A percentile compares a stretch with the other conserved stretches of the same genome.
phyloP scores from a whole-genome alignment of 2,113 vertebrate species.

The Brachirus orientalis region DNA sequence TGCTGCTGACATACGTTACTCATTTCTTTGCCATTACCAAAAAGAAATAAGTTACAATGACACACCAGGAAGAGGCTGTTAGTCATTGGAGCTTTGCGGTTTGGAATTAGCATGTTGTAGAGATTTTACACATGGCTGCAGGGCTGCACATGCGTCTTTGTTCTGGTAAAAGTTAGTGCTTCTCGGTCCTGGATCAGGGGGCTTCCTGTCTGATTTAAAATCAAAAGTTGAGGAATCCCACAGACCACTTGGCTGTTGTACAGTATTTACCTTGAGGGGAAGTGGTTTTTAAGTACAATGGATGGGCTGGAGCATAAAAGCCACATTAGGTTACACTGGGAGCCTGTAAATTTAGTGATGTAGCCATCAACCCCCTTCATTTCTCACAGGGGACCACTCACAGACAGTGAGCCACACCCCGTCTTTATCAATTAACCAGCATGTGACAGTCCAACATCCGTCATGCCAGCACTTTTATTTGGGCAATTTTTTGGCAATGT shows the following conservation, averaged over 20 bases:
- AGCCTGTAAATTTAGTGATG: slow-evolving; percentile 5
- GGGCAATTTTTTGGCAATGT: slow-evolving; percentile 19
- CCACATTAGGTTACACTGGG: slow-evolving; percentile 18
- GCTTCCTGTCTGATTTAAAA: not conserved
- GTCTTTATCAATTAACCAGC: slow-evolving; percentile 61
- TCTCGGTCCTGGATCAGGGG: not conserved
- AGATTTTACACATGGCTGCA: slow-evolving; percentile 37
- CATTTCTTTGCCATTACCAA: slow-evolving; percentile 12
- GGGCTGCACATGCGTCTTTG: slow-evolving; percentile 1
- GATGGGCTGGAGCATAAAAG: slow-evolving; percentile 34
- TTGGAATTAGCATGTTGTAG: slow-evolving; percentile 26
- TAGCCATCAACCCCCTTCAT: slow-evolving; percentile 25
- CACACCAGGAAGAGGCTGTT: slow-evolving; percentile 29
- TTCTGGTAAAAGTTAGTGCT: slow-evolving; percentile 29
- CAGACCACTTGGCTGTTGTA: not conserved
- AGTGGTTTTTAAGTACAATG: slow-evolving; percentile 37
- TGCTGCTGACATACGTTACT: not conserved
- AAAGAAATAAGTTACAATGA: slow-evolving; percentile 24
- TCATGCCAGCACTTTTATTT: slow-evolving; percentile 63
- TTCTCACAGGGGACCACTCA: slow-evolving; percentile 45
- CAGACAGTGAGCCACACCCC: slow-evolving; percentile 41
- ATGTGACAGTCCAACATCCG: slow-evolving; percentile 65
- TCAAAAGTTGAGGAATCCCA: slow-evolving; percentile 4
- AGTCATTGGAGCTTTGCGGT: slow-evolving; percentile 49
- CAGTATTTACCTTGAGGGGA: slow-evolving; percentile 21